phyloP scores from a whole-genome alignment of 2,888 invertebrate genomes.

The Mycogona germanica region DNA sequence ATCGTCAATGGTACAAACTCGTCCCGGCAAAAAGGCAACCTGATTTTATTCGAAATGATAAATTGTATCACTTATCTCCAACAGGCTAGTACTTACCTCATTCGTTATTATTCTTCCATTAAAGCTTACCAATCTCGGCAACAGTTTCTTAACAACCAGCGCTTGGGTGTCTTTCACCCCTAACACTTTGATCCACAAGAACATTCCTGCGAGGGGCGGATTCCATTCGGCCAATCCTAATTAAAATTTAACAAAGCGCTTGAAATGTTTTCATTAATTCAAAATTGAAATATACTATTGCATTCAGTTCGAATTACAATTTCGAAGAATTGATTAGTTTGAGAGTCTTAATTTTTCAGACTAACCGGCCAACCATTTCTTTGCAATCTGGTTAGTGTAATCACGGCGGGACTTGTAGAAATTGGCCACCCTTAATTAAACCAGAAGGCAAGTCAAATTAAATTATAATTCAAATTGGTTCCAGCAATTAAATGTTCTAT shows the following conservation, averaged over 20 bases:
- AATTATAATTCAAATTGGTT: too few relatives aligned
- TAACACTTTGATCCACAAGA: conserved; percentile 13
- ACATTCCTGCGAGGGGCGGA: conserved; percentile 11
- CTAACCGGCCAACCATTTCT: conserved; percentile 13
- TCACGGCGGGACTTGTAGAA: too few relatives aligned
- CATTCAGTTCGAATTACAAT: not conserved
- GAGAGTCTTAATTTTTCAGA: not conserved
- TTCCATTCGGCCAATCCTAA: conserved; percentile 6
- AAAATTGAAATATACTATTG: not conserved
- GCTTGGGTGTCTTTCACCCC: conserved; percentile 42
- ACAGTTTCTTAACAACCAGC: conserved; percentile 55
- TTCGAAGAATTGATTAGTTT: not conserved
- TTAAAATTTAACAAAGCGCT: not conserved
- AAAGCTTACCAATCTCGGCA: conserved; percentile 50
- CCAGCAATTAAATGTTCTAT: too few relatives aligned
- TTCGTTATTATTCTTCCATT: too few relatives aligned
- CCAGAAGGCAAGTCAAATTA: too few relatives aligned
- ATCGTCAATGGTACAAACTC: conserved; percentile 53
- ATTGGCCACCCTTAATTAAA: too few relatives aligned
- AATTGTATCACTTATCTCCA: too few relatives aligned
- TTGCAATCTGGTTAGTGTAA: not conserved
- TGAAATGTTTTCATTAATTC: not conserved
- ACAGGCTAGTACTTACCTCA: too few relatives aligned
- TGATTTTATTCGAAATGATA: too few relatives aligned
- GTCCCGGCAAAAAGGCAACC: conserved; percentile 51